Base-by-base conservation (phyloP, 2,113 vertebrate species). In the Cranoglanis bouderius region DNA sequence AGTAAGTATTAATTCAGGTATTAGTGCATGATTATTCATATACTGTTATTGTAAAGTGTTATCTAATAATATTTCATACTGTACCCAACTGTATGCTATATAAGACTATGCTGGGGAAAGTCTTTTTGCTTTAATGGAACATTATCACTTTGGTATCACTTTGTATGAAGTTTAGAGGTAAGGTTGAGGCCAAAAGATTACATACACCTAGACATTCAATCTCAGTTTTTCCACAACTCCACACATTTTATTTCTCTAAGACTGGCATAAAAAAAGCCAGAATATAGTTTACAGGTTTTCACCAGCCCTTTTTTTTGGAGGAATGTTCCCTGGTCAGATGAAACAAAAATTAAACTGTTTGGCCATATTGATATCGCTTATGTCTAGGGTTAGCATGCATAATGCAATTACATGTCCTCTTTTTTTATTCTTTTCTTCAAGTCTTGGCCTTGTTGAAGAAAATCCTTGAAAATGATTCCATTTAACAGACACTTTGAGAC, bases 401-500 rank as follows among this genome's bases (percentile, higher is more conserved):
- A 55, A 70, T n/a, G 49, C 13, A 4, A 59, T 53, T 67, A 57
- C 32, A 67, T 55, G 35, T 21, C 18, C 9, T 61, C 16, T 89
- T n/a, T 63, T 46, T 55, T 63, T 61, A 21, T 81, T 57, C 21
- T 46, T n/a, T 16, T 35, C 14, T 77, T 38, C 14, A 61, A 38
- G 61, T 38, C 84, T 51, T 49, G 53, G 38, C 32, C n/a, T 38
- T 26, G 32, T 18, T 85, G 57, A 40, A 6, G 16, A 72, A 81
- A 65, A 57, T 84, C 57, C 82, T 61, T 29, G 16, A 70, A 84
- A 70, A 85, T 53, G 40, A 85, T 46, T 49, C 26, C 35, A 46
- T 84, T 74, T 51, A 84, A 40, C n/a, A n/a, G 63, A 38, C 77
- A 85, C 32, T 88, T 18, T 89, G 59, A 75, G 82, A 84, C 57